Base-by-base conservation (phyloP, 2,888 invertebrate genomes). In the Ganaspis brasiliensis region DNA sequence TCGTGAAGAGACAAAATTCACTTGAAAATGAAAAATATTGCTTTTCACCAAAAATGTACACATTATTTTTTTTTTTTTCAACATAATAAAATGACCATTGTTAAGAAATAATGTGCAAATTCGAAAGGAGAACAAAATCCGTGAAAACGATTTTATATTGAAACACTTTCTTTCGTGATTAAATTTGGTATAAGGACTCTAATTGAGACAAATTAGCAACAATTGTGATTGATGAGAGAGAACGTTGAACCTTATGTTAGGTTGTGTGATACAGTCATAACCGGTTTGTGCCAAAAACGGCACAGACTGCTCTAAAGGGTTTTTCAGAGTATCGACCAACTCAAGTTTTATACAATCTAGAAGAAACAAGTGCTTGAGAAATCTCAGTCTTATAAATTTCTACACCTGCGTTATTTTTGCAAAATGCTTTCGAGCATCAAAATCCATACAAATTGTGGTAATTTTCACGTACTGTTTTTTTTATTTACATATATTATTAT, bases 281-380 rank as follows among this genome's bases (percentile, higher is more conserved):
- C 67, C 67, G 67, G 67, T 67, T 67, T 67, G 45, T 26, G 24
- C 67, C 67, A 45, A 67, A 67, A 67, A 67, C 45, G 67, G 67
- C 45, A 21, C 40, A 24, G 24, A 26, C 61, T 16, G 31, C 45
- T 45, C 67, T 59, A n/a, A 59, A 59, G 35, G 59, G 59, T 2
- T 31, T 31, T 59, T 59, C 35, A 59, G 59, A 59, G 59, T 35
- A 59, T 59, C 59, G 59, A 59, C 35, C 24, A 56, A 56, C 59
- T 26, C n/a, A 10, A 67, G 45, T 67, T 67, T 63, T 67, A 67
- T 67, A 67, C n/a, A 19, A 5, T 21, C 37, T 61, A 37, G 40
- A 40, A 63, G 67, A 67, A 67, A 21, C 67, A 67, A 67, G 67
- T 67, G 45, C 45, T 45, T n/a, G 24, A 67, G 45, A 67, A 67